Percentiles rank a stretch among this genome's conserved stretches.
These are phyloP conservation scores for Saccostrea cuccullata DNA, from an alignment of 1,140 invertebrate genomes.

Conservation along the genomic window DNA sequence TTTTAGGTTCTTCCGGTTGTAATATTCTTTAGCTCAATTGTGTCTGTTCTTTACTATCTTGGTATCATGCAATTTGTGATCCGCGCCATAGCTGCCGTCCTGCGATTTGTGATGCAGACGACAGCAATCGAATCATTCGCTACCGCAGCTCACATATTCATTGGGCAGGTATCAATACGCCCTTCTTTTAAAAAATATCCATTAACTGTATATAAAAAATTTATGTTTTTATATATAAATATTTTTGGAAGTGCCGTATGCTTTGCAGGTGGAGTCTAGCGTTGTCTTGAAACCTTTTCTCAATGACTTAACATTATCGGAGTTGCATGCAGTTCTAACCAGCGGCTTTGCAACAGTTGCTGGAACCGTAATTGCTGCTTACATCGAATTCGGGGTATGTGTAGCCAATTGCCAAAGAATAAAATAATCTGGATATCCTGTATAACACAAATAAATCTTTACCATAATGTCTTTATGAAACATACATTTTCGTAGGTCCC, in stretches of 20 bases:
- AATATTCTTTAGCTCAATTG: constrained; percentile 75
- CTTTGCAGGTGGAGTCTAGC: constrained; percentile 90
- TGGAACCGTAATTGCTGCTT: constrained; percentile 94
- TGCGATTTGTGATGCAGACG: constrained; percentile 69
- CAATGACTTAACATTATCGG: constrained; percentile 88
- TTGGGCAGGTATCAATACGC: constrained; percentile 72
- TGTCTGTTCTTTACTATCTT: constrained; percentile 75
- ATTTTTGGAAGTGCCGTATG: too few relatives aligned
- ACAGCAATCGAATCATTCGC: constrained; percentile 76
- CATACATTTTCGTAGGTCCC: not conserved
- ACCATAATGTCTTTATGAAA: too few relatives aligned
- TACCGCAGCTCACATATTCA: constrained; percentile 77
- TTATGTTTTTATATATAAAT: not conserved
- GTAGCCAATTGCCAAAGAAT: not conserved
- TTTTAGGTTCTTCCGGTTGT: constrained; percentile 76
- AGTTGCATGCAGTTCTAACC: constrained; percentile 94
- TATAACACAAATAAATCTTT: too few relatives aligned
- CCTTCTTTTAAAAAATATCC: not conserved
- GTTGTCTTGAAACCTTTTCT: constrained; percentile 85
- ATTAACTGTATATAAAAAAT: not conserved
- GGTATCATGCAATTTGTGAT: constrained; percentile 77
- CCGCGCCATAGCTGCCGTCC: constrained; percentile 67
- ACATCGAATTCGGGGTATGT: constrained; percentile 93
- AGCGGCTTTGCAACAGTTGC: constrained; percentile 98
- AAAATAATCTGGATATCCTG: not conserved